Base-by-base conservation (phyloP, 2,888 invertebrate species). In the Ormia ochracea region DNA sequence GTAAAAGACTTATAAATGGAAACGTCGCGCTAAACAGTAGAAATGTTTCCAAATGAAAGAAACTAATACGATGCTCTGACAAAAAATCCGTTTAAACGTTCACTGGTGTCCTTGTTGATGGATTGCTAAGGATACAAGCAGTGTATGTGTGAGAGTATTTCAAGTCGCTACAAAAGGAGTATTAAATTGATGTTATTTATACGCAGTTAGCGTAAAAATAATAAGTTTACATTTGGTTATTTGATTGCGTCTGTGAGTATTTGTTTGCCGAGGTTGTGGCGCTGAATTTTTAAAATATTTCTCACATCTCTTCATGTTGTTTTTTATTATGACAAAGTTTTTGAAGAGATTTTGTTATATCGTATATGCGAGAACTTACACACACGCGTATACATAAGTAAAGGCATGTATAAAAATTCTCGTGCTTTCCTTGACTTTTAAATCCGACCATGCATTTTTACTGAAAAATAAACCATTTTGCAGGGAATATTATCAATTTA, bases 181-280 rank as follows among this genome's bases (percentile, higher is more conserved):
- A 54, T 63, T 63, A 36, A 56, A 56, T 23, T 58, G 45, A 50
- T 74, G 56, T 66, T 66, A 66, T 58, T 58, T 50, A 58, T 50
- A 66, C 56, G 48, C 56, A 66, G 58, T 58, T 50, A 31, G 17
- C 48, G 21, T 50, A 50, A 74, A 66, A 72, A 72, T 72, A 63
- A 74, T 66, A 66, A 58, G 41, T 66, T 74, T 58, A 9, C 19
- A 41, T 50, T 50, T 56, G 21, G 14, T 28, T 54, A 31, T 63
- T 43, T 19, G 41, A 19, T 10, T 17, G 21, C 6, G n/a, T 26
- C 9, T 5, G 7, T 48, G 9, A 19, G 17, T 52, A 31, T 61
- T 41, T 63, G 33, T 45, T 45, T 45, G 21, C 36, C 41, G 56
- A 45, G 43, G 28, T 65, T 38, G 38, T 31, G 21, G 56, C 41